Percentiles rank a stretch among this genome's conserved stretches.
These are phyloP conservation scores for Brevimyrus niger DNA, from an alignment of 2,113 vertebrate genomes.

Conservation along the genomic window DNA sequence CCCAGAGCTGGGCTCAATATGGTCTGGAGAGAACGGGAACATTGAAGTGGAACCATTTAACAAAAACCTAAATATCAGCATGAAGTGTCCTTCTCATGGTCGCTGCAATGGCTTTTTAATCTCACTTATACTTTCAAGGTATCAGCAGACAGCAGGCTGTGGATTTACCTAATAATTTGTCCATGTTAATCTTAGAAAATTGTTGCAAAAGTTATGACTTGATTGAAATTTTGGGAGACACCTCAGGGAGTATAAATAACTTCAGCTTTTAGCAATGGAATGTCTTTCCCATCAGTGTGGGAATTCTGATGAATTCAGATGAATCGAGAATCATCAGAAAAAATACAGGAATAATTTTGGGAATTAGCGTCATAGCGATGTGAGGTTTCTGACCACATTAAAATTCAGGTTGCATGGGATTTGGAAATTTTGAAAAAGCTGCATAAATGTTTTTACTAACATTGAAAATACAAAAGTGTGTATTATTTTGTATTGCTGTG, in stretches of 20 bases:
- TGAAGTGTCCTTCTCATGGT: not conserved
- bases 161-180: not conserved
- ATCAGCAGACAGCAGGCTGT: not conserved
- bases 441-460: not conserved
- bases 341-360: no score
- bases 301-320: not conserved
- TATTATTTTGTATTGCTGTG: not conserved
- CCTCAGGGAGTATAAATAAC: conserved; percentile 51
- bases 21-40: not conserved
- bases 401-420: not conserved
- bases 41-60: not conserved
- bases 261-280: conserved; percentile 50
- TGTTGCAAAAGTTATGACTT: not conserved
- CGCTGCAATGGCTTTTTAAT: not conserved
- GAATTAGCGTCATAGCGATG: not conserved
- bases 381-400: not conserved
- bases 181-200: not conserved
- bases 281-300: not conserved
- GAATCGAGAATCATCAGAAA: not conserved
- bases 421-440: not conserved
- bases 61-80: not conserved
- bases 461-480: not conserved
- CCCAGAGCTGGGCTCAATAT: not conserved
- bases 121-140: not conserved
- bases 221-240: conserved; percentile 13